Conservation (phyloP, 2,113 vertebrate genomes). For the Anarhynchus alexandrinus region DNA sequence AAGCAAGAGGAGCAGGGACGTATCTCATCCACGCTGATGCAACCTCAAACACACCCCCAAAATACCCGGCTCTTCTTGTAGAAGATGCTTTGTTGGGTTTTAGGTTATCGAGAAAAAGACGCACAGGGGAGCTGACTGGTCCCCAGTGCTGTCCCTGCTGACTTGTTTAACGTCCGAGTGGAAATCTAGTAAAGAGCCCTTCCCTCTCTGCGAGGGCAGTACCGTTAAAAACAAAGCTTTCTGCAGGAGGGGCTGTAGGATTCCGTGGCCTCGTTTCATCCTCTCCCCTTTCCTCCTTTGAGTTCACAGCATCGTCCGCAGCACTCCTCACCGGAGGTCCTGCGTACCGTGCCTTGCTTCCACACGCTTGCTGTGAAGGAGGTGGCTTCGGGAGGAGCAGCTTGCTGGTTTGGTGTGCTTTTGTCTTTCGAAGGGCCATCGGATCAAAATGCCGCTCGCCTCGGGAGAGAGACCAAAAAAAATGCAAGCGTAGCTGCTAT, state of each 20-base stretch:
- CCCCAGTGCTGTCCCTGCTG: not conserved
- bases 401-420: not conserved
- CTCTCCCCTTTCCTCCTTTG: not conserved
- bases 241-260: not conserved
- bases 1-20: not conserved
- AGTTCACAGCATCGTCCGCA: not conserved
- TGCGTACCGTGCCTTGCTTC: not conserved
- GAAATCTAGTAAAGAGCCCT: not conserved
- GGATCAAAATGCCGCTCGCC: not conserved
- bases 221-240: not conserved
- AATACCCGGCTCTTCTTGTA: not conserved
- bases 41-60: not conserved
- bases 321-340: not conserved
- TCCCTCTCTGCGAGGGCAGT: not conserved
- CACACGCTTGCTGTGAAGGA: not conserved
- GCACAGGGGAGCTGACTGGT: not conserved
- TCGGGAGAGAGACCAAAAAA: not conserved
- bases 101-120: not conserved
- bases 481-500: not conserved
- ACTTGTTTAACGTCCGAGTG: not conserved
- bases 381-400: not conserved
- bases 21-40: not conserved
- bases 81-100: not conserved
- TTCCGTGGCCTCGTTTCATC: not conserved
- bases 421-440: not conserved